Percentiles rank a stretch among this genome's conserved stretches.
Conservation (phyloP, 2,113 vertebrate genomes). For the Scolopax mira region DNA sequence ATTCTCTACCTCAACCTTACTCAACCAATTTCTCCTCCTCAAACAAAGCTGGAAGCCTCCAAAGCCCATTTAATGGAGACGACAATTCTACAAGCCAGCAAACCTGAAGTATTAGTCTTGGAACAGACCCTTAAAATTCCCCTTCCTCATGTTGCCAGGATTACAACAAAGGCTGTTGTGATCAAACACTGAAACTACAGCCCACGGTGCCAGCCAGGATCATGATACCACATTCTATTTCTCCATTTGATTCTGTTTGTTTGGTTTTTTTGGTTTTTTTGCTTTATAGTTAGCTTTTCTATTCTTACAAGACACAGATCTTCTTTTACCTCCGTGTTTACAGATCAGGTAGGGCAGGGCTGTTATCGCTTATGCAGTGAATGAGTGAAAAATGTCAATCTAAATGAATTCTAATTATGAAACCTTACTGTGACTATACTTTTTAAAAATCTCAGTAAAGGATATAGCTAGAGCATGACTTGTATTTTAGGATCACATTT, state of each 20-base stretch:
- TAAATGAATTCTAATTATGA: not conserved
- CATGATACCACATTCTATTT: not conserved
- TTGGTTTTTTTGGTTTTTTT: no score
- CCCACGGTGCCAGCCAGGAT: not conserved
- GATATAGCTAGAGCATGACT: not conserved
- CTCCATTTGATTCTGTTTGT: not conserved
- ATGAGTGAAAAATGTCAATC: not conserved
- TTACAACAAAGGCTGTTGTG: not conserved
- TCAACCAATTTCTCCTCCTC: not conserved
- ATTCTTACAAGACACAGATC: not conserved
- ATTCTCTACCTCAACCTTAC: not conserved
- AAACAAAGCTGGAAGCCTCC: not conserved
- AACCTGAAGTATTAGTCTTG: rapidly evolving
- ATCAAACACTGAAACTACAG: not conserved
- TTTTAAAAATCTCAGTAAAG: not conserved
- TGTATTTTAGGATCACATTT: not conserved
- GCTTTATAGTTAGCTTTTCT: not conserved
- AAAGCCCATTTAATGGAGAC: not conserved
- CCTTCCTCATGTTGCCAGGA: not conserved
- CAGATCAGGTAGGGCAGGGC: not conserved
- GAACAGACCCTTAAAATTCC: not conserved
- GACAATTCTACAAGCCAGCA: not conserved
- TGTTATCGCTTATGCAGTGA: not conserved
- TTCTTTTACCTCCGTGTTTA: not conserved
- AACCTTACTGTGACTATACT: not conserved